Percentiles rank a stretch among this genome's conserved stretches.
These are phyloP conservation scores for Capra hircus DNA, from an alignment of 2,113 vertebrate genomes.

Conservation along the genomic window DNA sequence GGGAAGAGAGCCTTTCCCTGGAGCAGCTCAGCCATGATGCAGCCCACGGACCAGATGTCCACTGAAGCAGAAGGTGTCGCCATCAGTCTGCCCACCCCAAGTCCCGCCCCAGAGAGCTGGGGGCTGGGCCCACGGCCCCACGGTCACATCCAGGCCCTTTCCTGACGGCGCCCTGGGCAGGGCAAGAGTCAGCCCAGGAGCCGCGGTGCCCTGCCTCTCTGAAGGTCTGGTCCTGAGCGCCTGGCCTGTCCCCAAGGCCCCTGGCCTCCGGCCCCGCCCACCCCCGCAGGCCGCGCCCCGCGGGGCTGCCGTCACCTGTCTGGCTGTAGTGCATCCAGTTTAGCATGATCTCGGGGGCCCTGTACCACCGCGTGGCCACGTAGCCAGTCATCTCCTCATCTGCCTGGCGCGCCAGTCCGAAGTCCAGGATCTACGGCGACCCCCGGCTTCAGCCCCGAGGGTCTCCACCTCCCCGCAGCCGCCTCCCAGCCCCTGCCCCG, in stretches of 20 bases:
- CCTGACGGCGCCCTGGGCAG: background rate
- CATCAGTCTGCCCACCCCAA: background rate
- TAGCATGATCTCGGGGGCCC: slow-evolving; percentile 98
- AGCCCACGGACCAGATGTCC: slow-evolving; percentile 99
- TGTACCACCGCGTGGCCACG: slow-evolving; percentile 97
- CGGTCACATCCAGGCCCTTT: background rate
- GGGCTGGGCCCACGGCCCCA: background rate
- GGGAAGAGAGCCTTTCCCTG: slow-evolving; percentile 97
- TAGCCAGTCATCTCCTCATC: slow-evolving; percentile 99
- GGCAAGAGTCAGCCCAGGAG: background rate
- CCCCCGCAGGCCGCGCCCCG: background rate
- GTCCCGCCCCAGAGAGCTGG: background rate
- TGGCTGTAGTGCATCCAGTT: slow-evolving; percentile 99
- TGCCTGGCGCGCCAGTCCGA: slow-evolving; percentile 94
- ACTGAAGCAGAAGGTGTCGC: slow-evolving; percentile 78
- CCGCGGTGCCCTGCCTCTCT: background rate
- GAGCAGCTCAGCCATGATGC: slow-evolving; percentile 98
- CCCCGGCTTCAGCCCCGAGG: background rate
- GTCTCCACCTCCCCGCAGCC: fast-evolving
- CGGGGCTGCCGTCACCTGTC: slow-evolving; percentile 83
- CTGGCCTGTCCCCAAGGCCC: background rate
- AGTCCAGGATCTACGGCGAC: slow-evolving; percentile 91
- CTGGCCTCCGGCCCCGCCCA: fast-evolving
- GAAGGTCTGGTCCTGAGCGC: background rate
- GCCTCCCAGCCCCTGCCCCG: background rate